These are phyloP conservation scores for Tricholaema leucomelas DNA, from an alignment of 2,113 vertebrate genomes.

Conservation along the genomic window DNA sequence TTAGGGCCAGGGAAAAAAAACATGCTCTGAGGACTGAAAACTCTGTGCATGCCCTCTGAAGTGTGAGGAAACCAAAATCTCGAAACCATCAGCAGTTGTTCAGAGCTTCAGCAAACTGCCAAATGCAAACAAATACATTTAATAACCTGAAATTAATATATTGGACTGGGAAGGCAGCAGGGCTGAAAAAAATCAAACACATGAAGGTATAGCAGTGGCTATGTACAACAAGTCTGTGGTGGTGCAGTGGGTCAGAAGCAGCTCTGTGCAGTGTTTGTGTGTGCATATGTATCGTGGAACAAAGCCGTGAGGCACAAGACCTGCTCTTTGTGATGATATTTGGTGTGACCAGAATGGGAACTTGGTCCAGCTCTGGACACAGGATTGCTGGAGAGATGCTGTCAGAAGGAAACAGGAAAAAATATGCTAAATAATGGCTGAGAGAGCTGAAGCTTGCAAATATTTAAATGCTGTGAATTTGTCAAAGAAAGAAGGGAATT, in stretches of 20 bases:
- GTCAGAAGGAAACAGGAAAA: neutral
- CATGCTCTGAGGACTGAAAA: constrained; percentile 41
- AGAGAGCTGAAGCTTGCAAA: constrained; percentile 37
- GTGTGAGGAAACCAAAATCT: neutral
- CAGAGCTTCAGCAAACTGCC: constrained; percentile 53
- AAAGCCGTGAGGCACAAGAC: neutral
- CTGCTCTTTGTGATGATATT: neutral
- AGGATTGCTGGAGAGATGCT: neutral
- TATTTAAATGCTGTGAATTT: constrained; percentile 46
- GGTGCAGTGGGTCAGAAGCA: neutral
- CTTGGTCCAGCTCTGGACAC: neutral
- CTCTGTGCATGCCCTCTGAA: constrained; percentile 27
- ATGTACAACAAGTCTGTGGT: constrained; percentile 59
- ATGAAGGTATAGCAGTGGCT: constrained; percentile 14
- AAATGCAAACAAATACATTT: constrained; percentile 60
- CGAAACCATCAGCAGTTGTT: constrained; percentile 48
- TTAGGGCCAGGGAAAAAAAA: neutral
- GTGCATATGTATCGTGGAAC: constrained; percentile 4
- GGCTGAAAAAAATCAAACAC: constrained; percentile 43
- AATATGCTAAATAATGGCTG: constrained; percentile 1
- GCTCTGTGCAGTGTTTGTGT: neutral
- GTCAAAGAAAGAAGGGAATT: constrained; percentile 32
- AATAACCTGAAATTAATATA: constrained; percentile 67
- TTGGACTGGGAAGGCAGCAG: neutral
- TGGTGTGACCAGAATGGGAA: neutral